Conservation (phyloP, 64 coral and sea anemone species). For the Montipora capricornis region DNA sequence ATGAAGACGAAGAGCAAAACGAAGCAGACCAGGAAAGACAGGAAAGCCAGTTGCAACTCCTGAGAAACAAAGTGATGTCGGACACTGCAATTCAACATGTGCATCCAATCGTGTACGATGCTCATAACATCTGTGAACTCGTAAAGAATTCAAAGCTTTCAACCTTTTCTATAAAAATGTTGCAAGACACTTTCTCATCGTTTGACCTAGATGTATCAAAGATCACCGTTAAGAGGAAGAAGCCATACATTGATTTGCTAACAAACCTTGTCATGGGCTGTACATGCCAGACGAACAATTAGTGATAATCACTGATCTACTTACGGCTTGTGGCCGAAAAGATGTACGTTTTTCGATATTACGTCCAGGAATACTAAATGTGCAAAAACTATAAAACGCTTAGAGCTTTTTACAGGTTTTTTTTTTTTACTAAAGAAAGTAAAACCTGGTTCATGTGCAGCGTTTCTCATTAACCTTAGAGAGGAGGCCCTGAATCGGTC, state of each 20-base stretch:
- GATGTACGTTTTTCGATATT: too few species aligned
- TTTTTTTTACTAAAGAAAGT: too few species aligned
- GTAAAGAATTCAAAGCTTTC: conserved; percentile 18
- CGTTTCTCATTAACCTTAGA: too few species aligned
- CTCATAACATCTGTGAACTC: conserved; percentile 41
- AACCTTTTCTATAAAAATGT: conserved; percentile 48
- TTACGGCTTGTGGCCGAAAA: too few species aligned
- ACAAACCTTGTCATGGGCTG: conserved; percentile 51
- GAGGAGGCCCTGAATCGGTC: too few species aligned
- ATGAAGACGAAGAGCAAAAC: too few species aligned
- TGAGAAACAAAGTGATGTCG: conserved; percentile 25
- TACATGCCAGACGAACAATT: background rate
- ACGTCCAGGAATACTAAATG: too few species aligned
- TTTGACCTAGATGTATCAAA: conserved; percentile 58
- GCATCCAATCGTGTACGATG: conserved; percentile 12
- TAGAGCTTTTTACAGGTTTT: too few species aligned
- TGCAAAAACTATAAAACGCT: too few species aligned
- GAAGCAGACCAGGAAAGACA: too few species aligned
- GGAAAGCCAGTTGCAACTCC: background rate
- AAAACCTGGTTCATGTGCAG: too few species aligned
- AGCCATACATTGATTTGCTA: conserved; percentile 46
- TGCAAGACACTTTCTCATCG: conserved; percentile 39
- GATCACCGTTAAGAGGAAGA: conserved; percentile 10
- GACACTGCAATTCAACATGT: conserved; percentile 12
- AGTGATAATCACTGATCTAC: background rate